A percentile compares a stretch with the other conserved stretches of the same genome.
Conservation (phyloP, 2,113 vertebrate genomes). For the Malurus alboscapulatus region DNA sequence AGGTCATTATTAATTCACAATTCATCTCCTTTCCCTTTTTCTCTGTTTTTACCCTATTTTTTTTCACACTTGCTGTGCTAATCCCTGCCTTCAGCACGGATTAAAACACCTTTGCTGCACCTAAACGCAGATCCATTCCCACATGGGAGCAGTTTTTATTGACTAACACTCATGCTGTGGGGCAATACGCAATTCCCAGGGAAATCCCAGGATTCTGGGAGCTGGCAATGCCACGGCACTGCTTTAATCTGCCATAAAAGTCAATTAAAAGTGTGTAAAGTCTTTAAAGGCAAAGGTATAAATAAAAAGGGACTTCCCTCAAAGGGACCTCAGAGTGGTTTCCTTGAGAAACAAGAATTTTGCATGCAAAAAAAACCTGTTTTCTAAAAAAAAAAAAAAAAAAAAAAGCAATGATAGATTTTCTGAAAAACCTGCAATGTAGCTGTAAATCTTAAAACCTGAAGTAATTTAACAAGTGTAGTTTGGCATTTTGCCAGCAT, state of each 20-base stretch:
- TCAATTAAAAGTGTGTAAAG: neutral
- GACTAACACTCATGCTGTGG: neutral
- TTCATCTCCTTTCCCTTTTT: neutral
- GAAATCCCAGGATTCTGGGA: neutral
- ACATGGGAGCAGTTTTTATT: neutral
- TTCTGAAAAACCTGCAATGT: neutral
- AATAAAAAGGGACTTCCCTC: neutral
- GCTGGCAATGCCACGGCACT: neutral
- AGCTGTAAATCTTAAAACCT: neutral
- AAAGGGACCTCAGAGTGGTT: neutral
- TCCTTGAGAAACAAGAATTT: neutral
- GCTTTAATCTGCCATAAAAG: neutral
- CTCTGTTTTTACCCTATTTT: neutral
- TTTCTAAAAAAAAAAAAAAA: neutral
- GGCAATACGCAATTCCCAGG: neutral
- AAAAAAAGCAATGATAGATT: rapidly evolving
- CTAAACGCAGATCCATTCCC: neutral
- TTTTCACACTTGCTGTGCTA: neutral
- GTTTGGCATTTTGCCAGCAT: neutral
- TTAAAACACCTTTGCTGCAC: neutral
- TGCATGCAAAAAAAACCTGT: neutral
- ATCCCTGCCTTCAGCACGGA: neutral
- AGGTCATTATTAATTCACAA: conserved; percentile 53
- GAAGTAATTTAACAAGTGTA: neutral
- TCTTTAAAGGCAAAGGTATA: neutral